Evolutionary conservation across 2,888 invertebrate species (phyloP).

Genomic region (Dryomyza anilis): DNA sequence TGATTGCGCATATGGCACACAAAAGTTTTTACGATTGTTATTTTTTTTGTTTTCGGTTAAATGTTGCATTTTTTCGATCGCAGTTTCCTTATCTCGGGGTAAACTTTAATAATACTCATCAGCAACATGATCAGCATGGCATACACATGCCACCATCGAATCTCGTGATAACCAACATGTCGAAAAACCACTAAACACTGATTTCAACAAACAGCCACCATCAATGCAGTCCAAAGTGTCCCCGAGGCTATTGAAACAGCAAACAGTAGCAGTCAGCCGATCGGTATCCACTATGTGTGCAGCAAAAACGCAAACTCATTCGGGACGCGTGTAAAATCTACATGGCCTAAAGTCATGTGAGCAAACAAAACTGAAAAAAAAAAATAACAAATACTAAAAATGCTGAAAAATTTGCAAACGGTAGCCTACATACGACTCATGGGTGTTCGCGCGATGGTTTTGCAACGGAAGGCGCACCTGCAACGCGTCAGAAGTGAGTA

Average conservation of each 20-base stretch:
- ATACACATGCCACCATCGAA: slow-evolving; percentile 3
- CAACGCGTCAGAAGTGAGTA: not conserved
- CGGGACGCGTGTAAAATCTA: slow-evolving; percentile 35
- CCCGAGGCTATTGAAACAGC: slow-evolving; percentile 35
- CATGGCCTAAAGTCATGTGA: slow-evolving; percentile 35
- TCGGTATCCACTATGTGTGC: slow-evolving; percentile 7
- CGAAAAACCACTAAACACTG: slow-evolving; percentile 24
- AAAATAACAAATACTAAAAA: too few species aligned
- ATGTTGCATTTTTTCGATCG: too few species aligned
- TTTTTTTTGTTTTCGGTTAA: too few species aligned
- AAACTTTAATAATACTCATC: too few species aligned
- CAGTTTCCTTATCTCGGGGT: too few species aligned
- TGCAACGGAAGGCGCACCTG: not conserved
- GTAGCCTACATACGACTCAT: slow-evolving; percentile 24
- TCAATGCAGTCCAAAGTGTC: slow-evolving; percentile 37
- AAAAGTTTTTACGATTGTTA: too few species aligned
- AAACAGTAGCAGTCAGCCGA: slow-evolving; percentile 21
- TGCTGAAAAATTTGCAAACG: slow-evolving; percentile 43
- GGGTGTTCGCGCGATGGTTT: not conserved
- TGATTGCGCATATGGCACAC: slow-evolving; percentile 6
- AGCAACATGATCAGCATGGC: too few species aligned
- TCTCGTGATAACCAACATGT: slow-evolving; percentile 36
- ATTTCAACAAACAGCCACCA: slow-evolving; percentile 35
- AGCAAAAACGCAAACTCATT: slow-evolving; percentile 2
- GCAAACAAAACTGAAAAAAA: too few species aligned